These are phyloP conservation scores for Vulpes lagopus DNA, from an alignment of 2,113 vertebrate genomes.

Conservation along the genomic window DNA sequence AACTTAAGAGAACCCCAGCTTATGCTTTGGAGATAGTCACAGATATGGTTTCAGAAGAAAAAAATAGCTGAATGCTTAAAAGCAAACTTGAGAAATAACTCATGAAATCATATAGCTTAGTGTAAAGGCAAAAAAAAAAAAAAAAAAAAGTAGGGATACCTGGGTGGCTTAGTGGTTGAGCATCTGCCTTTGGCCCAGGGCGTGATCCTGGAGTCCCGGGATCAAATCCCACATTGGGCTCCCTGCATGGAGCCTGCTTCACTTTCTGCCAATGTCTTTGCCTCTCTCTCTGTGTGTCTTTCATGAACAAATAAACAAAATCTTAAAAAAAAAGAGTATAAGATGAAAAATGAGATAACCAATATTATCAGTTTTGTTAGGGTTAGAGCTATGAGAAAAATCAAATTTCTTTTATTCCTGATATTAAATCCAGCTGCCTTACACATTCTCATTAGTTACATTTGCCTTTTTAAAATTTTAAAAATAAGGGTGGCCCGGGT, in stretches of 20 bases:
- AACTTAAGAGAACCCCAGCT: not conserved
- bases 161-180: no score
- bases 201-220: no score
- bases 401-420: not conserved
- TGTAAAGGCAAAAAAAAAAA: not conserved
- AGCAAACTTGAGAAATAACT: not conserved
- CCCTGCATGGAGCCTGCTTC: no score
- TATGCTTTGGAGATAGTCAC: not conserved
- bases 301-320: no score
- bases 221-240: no score
- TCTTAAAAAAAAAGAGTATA: not conserved
- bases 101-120: not conserved
- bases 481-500: not conserved
- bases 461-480: not conserved
- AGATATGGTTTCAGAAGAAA: not conserved
- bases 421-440: not conserved
- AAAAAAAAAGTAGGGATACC: no score
- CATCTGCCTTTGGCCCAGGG: no score
- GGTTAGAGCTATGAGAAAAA: not conserved
- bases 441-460: not conserved
- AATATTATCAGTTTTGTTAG: not conserved
- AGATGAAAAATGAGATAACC: not conserved
- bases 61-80: not conserved
- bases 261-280: no score
- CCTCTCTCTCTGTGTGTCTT: no score